phyloP scores from a whole-genome alignment of 2,888 invertebrate species.

The Mimas tiliae region DNA sequence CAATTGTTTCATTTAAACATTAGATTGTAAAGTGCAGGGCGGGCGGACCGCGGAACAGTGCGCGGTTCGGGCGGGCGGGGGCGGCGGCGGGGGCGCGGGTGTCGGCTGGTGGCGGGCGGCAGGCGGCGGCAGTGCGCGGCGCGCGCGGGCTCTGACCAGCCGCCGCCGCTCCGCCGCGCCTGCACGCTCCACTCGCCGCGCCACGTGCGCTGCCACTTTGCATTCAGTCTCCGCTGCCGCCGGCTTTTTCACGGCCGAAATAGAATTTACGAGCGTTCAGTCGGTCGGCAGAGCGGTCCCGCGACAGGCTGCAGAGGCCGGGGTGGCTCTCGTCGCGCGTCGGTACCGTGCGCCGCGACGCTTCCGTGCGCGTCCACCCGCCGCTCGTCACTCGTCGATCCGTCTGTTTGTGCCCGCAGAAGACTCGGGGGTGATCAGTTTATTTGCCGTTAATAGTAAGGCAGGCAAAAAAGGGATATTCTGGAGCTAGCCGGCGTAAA shows the following conservation, averaged over 20 bases:
- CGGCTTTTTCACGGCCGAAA: slow-evolving; percentile 37
- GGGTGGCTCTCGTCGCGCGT: slow-evolving; percentile 26
- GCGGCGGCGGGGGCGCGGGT: slow-evolving; percentile 15
- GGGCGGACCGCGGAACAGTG: neutral
- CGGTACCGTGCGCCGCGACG: slow-evolving; percentile 22
- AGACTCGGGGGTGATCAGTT: neutral
- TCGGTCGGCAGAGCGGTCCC: slow-evolving; percentile 28
- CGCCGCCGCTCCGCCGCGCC: slow-evolving; percentile 50
- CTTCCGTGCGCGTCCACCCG: slow-evolving; percentile 11
- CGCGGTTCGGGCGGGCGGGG: slow-evolving; percentile 23
- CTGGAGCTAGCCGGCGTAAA: neutral
- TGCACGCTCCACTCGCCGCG: slow-evolving; percentile 43
- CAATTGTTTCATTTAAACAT: slow-evolving; percentile 1
- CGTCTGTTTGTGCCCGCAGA: slow-evolving; percentile 4
- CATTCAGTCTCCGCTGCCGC: slow-evolving; percentile 30
- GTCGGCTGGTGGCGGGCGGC: slow-evolving; percentile 32
- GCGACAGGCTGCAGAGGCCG: slow-evolving; percentile 31
- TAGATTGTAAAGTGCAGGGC: slow-evolving; percentile 18
- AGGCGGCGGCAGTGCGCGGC: slow-evolving; percentile 70
- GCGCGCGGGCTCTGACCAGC: slow-evolving; percentile 67
- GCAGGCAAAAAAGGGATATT: neutral
- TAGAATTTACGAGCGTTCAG: slow-evolving; percentile 44
- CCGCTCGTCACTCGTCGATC: slow-evolving; percentile 11
- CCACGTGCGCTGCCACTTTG: slow-evolving; percentile 40
- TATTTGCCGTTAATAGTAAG: slow-evolving; percentile 6